Evolutionary conservation across 2,113 vertebrate genomes (phyloP).

Genomic region (Ceyx margarethae): DNA sequence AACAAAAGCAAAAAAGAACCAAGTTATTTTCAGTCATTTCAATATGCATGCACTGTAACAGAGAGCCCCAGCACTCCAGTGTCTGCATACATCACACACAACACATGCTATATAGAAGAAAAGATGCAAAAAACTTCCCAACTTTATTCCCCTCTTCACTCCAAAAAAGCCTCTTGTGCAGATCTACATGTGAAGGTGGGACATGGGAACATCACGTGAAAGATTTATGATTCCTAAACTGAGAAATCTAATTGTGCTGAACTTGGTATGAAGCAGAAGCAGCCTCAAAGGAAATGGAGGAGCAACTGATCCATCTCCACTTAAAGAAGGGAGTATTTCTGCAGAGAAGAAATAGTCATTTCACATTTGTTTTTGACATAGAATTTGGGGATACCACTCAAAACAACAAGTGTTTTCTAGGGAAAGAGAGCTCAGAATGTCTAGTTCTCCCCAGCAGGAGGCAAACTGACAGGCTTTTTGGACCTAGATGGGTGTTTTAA

Average conservation of each 20-base stretch:
- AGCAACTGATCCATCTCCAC: background rate
- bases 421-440: background rate
- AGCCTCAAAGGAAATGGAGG: background rate
- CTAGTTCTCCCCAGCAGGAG: background rate
- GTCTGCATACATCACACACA: too few relatives aligned
- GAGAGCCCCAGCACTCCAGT: background rate
- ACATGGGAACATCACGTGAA: fast-evolving
- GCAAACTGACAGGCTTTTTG: background rate
- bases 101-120: background rate
- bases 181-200: background rate
- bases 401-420: background rate
- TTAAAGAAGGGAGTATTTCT: fast-evolving
- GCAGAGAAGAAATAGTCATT: background rate
- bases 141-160: background rate
- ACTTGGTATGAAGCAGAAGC: background rate
- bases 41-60: background rate
- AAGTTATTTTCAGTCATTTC: background rate
- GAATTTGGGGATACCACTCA: background rate
- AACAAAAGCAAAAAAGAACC: background rate
- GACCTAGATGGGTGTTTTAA: background rate
- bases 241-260: background rate
- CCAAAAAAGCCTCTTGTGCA: fast-evolving
- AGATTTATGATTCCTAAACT: fast-evolving
- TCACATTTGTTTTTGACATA: background rate
- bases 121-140: background rate